A percentile compares a stretch with the other conserved stretches of the same genome.
Evolutionary conservation across 2,888 invertebrate genomes (phyloP).

Genomic region (Dromius quadrimaculatus): DNA sequence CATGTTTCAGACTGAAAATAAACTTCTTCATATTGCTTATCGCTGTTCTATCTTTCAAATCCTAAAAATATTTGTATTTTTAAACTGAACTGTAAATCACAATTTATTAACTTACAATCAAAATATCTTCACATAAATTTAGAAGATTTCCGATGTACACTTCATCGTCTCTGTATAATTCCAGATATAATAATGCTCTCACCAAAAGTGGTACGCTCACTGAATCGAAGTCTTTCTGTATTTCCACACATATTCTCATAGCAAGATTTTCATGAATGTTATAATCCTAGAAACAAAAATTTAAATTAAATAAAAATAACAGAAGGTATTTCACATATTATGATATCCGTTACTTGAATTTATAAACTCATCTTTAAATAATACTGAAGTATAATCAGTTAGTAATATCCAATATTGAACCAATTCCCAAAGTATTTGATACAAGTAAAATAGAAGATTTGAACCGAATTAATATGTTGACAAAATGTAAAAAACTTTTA

Average conservation of each 20-base stretch:
- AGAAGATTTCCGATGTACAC: constrained; percentile 17
- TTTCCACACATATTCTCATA: constrained; percentile 22
- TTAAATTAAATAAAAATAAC: too few relatives aligned
- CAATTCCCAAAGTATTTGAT: too few relatives aligned
- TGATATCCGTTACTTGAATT: too few relatives aligned
- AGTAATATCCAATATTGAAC: too few relatives aligned
- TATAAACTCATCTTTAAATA: too few relatives aligned
- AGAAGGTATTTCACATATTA: too few relatives aligned
- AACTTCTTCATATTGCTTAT: constrained; percentile 12
- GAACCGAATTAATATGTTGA: too few relatives aligned
- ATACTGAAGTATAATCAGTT: too few relatives aligned
- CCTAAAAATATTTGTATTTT: constrained; percentile 18
- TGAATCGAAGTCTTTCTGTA: constrained; percentile 10
- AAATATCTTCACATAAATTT: constrained; percentile 32
- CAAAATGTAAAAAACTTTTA: too few relatives aligned
- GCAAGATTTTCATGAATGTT: constrained; percentile 33
- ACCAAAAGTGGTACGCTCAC: neutral
- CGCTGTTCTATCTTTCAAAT: neutral
- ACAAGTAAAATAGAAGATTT: too few relatives aligned
- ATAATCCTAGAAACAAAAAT: constrained; percentile 8
- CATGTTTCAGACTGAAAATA: constrained; percentile 34
- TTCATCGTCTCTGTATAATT: constrained; percentile 21
- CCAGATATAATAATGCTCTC: constrained; percentile 22
- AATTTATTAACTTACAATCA: constrained; percentile 18
- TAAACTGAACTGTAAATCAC: neutral